Evolutionary conservation across 1,140 invertebrate species (phyloP), one percentile per base, ranked within the genome.

Genomic region (Bombus soroeensis): DNA sequence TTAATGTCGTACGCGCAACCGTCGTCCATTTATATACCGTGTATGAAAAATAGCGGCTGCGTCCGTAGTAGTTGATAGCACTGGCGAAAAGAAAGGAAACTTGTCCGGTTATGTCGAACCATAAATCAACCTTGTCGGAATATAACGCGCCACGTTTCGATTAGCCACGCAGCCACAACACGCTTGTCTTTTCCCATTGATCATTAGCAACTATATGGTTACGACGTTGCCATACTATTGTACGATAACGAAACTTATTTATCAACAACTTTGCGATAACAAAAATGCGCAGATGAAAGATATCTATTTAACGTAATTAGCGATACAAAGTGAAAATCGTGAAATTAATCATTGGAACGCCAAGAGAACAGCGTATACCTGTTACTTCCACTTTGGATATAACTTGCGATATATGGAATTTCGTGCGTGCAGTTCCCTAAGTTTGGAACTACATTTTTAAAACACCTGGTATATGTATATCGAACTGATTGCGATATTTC

Each of bases 81-180:
- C 37, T 41, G 2, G 34, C 74, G 74, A 28, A 37, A 75, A 77
- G 43, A 62, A 64, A 13, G 47, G 15, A 32, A 77, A 80, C 64
- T 28, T 37, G 78, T 34, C 41, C 41, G 43, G 64, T 37, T 28
- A 37, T 1, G 53, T 59, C 1, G 53, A 15, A 12, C 32, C 6
- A 8, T 43, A n/a, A 53, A 80, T 80, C 78, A 80, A 18, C 15
- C n/a, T 10, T 53, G 39, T 66, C 62, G 64, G 25, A 80, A 47
- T 47, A 53, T 47, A 53, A 80, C 37, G 37, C 22, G n/a, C 34
- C 2, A 37, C 32, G 53, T 47, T 43, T 41, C 41, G 41, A 79
- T 79, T 79, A 47, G 32, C 22, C 25, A 37, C 41, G 37, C 12
- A 6, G 6, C 8, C 22, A 2, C 22, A 5, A 41, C 72, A 9